Evolutionary conservation across 1,140 invertebrate genomes (phyloP).

Genomic region (Drosophila willistoni): DNA sequence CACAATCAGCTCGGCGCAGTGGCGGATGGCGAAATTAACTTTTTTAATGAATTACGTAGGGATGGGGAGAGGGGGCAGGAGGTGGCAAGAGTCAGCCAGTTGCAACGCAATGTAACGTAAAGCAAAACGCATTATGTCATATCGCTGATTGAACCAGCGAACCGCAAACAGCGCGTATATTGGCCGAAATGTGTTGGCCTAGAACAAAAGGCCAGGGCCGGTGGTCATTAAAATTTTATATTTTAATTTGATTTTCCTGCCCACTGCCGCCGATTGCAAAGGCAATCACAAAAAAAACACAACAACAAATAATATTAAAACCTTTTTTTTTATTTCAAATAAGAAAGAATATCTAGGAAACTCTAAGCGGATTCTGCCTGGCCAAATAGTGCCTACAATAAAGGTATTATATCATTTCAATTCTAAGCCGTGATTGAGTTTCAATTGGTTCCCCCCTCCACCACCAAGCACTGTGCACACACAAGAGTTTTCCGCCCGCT

Average conservation of each 20-base stretch:
- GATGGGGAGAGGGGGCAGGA: neutral
- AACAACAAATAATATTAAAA: neutral
- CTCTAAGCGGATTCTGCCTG: conserved; percentile 64
- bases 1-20: conserved; percentile 64
- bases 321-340: neutral
- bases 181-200: conserved; percentile 61
- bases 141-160: conserved; percentile 78
- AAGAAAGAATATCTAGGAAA: neutral
- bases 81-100: conserved; percentile 21
- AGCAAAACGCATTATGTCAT: conserved; percentile 79
- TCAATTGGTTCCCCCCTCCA: conserved; percentile 30
- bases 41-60: conserved; percentile 76
- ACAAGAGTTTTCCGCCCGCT: neutral
- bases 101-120: conserved; percentile 72
- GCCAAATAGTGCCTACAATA: conserved; percentile 50
- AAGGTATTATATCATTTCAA: conserved; percentile 63
- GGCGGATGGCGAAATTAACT: conserved; percentile 77
- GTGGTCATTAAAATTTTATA: conserved; percentile 78
- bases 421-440: conserved; percentile 63
- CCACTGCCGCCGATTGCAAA: conserved; percentile 44
- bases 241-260: conserved; percentile 80
- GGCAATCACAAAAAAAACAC: conserved; percentile 41
- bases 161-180: conserved; percentile 48
- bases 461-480: neutral
- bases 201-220: conserved; percentile 64